Percentiles rank a stretch among this genome's conserved stretches.
These are phyloP conservation scores for Athetis lepigone DNA, from an alignment of 2,888 invertebrate species.

Conservation along the genomic window DNA sequence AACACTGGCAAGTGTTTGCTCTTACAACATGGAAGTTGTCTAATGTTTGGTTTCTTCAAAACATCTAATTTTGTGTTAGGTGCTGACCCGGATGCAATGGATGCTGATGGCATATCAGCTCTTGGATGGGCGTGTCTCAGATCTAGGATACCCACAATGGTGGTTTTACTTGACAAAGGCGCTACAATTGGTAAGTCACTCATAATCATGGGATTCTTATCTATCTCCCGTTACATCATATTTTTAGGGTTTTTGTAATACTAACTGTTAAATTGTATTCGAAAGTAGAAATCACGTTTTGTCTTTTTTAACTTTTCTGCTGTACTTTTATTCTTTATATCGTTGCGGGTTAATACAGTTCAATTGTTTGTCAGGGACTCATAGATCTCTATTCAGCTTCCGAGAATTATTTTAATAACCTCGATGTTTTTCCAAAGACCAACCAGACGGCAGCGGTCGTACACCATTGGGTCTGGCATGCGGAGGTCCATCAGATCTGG, in stretches of 20 bases:
- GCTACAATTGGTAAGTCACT: slow-evolving; percentile 91
- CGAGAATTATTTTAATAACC: neutral
- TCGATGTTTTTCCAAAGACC: slow-evolving; percentile 78
- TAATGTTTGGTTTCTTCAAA: neutral
- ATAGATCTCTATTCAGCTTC: no score
- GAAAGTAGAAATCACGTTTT: no score
- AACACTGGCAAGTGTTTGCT: neutral
- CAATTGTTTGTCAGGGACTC: no score
- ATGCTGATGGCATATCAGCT: slow-evolving; percentile 96
- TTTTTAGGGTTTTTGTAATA: neutral
- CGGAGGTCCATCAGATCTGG: slow-evolving; percentile 93
- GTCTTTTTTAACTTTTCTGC: no score
- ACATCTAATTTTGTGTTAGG: slow-evolving; percentile 80
- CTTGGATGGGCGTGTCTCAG: slow-evolving; percentile 97
- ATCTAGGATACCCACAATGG: slow-evolving; percentile 92
- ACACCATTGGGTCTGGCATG: slow-evolving; percentile 97
- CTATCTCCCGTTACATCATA: neutral
- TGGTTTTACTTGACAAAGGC: slow-evolving; percentile 94
- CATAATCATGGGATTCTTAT: neutral
- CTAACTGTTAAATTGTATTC: no score
- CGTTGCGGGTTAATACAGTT: no score
- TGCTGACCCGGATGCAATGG: slow-evolving; percentile 94
- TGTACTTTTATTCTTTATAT: no score
- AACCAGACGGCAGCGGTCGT: slow-evolving; percentile 96
- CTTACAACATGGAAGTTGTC: neutral